Conservation (phyloP, 2,888 invertebrate genomes). For the Coecobrya sp. region DNA sequence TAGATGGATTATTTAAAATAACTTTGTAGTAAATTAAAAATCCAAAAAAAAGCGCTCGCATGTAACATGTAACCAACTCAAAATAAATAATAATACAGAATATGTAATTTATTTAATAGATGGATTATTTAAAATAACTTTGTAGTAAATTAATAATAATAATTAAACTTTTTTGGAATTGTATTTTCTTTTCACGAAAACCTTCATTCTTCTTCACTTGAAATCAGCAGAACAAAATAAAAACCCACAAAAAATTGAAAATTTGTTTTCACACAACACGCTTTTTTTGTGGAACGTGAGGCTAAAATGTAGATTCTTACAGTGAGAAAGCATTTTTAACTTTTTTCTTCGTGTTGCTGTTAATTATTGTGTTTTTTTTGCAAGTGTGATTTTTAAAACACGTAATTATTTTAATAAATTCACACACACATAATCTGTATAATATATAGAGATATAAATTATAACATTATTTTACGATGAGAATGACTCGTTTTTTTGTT, state of each 20-base stretch:
- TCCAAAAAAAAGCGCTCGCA: conserved; percentile 73
- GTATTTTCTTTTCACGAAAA: conserved; percentile 56
- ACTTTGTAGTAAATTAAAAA: conserved; percentile 63
- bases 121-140: conserved; percentile 52
- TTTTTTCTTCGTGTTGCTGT: neutral
- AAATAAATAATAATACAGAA: conserved; percentile 75
- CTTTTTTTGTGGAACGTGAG: neutral
- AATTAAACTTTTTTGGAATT: conserved; percentile 76
- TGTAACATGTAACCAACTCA: conserved; percentile 77
- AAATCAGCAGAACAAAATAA: no score
- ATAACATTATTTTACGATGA: conserved; percentile 66
- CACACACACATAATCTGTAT: no score
- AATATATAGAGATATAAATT: no score
- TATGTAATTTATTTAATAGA: conserved; percentile 2
- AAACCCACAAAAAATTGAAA: conserved; percentile 64
- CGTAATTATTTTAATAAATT: conserved; percentile 20
- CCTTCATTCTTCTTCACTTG: neutral
- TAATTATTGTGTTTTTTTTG: conserved; percentile 13
- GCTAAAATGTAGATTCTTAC: neutral
- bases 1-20: no score
- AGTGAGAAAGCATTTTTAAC: neutral
- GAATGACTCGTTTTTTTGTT: conserved; percentile 74
- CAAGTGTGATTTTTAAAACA: neutral
- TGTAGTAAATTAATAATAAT: conserved; percentile 55
- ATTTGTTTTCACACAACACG: conserved; percentile 13